Base-by-base conservation (phyloP, 2,888 invertebrate species). In the Schrankia costaestrigalis region DNA sequence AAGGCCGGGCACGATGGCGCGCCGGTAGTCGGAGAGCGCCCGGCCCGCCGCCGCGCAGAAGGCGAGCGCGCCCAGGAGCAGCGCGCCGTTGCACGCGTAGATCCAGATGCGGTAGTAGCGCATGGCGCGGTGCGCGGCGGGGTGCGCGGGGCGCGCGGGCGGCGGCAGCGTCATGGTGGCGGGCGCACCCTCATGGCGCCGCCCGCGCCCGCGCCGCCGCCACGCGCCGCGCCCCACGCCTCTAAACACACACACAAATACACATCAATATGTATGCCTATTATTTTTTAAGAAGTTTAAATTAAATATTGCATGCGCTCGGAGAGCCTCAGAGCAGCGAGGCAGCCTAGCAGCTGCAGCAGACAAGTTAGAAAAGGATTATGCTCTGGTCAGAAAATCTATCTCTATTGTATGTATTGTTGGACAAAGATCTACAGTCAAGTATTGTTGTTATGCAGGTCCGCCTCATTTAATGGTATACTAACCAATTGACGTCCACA, bases 101-200 rank as follows among this genome's bases (percentile, higher is more conserved):
- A 96, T 95, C 95, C 95, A 95, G 82, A 95, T 92, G 88, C 95
- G 93, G 88, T 95, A 94, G 90, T 94, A 94, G 90, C 94, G 89
- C 83, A 91, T 90, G 77, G 90, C 90, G 89, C 89, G 89, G 68
- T 89, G 89, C 79, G 89, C 90, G 78, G 84, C 79, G 68, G 83
- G 81, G 77, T 86, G 86, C 70, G 86, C 88, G 74, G 76, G 71
- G 67, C 70, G 81, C 79, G 89, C 79, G 83, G 86, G 80, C 90
- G 89, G 86, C 89, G 84, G 88, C 88, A 78, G 89, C 82, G 89
- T 90, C 90, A 89, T 87, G 71, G 89, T 82, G 78, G 79, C 81
- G 82, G 83, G 89, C 81, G 89, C 90, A 85, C 88, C 71, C 82
- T 84, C 82, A 74, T 84, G 75, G 85, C 84, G 87, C 86, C 81